Evolutionary conservation across 1,140 invertebrate genomes (phyloP).

Genomic region (Philopotamus ludificatus): DNA sequence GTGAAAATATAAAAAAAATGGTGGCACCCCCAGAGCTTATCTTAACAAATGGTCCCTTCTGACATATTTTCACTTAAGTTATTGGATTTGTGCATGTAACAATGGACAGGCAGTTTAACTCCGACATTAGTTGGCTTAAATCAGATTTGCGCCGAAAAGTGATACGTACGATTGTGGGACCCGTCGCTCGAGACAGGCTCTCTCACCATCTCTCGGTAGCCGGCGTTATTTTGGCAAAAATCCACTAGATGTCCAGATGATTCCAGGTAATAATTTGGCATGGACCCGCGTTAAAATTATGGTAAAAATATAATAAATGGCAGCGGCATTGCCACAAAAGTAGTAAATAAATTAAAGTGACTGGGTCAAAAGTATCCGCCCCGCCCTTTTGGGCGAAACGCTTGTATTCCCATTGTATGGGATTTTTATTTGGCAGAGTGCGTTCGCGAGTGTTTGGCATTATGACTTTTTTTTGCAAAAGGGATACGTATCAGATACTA

Average conservation of each 20-base stretch:
- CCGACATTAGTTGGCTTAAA: slow-evolving; percentile 31
- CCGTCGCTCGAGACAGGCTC: not conserved
- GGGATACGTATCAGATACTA: too few relatives aligned
- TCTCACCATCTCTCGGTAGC: not conserved
- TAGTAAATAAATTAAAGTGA: slow-evolving; percentile 40
- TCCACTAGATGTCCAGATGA: not conserved
- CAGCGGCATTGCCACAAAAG: slow-evolving; percentile 21
- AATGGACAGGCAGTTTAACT: slow-evolving; percentile 33
- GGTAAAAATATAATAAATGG: slow-evolving; percentile 15
- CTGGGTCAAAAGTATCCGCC: slow-evolving; percentile 31
- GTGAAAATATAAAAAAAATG: slow-evolving; percentile 5
- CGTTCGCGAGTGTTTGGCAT: too few relatives aligned
- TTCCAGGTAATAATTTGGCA: slow-evolving; percentile 26
- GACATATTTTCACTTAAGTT: slow-evolving; percentile 41
- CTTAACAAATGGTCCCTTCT: slow-evolving; percentile 34
- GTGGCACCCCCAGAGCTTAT: slow-evolving; percentile 24
- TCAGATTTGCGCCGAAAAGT: slow-evolving; percentile 17
- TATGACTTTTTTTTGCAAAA: too few relatives aligned
- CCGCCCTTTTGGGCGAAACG: slow-evolving; percentile 31
- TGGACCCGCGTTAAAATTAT: slow-evolving; percentile 15
- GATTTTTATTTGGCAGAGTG: slow-evolving; percentile 14
- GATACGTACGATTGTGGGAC: not conserved
- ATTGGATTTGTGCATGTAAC: slow-evolving; percentile 39
- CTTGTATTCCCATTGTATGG: slow-evolving; percentile 19
- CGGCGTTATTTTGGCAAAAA: not conserved